Percentiles rank a stretch among this genome's conserved stretches.
phyloP scores from a whole-genome alignment of 2,888 invertebrate genomes.

The Thera britannica region DNA sequence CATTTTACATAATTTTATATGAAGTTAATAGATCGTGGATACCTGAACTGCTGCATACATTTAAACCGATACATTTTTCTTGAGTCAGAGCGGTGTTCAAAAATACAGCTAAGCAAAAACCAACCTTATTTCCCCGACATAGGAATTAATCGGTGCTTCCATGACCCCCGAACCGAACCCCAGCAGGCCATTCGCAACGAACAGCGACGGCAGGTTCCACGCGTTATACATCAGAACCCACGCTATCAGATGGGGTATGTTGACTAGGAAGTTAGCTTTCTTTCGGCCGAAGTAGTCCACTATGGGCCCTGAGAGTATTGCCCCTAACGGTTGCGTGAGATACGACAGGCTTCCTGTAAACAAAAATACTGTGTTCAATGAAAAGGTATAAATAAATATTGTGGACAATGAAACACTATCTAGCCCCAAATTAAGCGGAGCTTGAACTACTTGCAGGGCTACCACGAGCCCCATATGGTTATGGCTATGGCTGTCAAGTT shows the following conservation, averaged over 20 bases:
- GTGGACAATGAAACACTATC: too few species aligned
- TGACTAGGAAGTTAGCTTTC: slow-evolving; percentile 80
- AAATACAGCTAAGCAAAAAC: slow-evolving; percentile 12
- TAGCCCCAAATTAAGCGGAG: too few species aligned
- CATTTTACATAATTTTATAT: too few species aligned
- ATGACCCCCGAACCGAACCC: slow-evolving; percentile 85
- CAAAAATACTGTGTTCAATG: too few species aligned
- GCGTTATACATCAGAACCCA: slow-evolving; percentile 83
- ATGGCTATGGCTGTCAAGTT: too few species aligned
- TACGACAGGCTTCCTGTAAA: slow-evolving; percentile 81
- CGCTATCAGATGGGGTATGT: slow-evolving; percentile 81
- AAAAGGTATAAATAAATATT: too few species aligned
- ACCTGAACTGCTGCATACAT: too few species aligned
- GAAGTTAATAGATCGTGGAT: too few species aligned
- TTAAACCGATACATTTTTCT: too few species aligned
- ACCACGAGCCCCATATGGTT: too few species aligned
- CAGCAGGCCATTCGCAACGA: slow-evolving; percentile 77
- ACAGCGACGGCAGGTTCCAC: slow-evolving; percentile 72
- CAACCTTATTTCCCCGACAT: slow-evolving; percentile 85
- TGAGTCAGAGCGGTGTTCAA: not conserved
- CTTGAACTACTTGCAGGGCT: too few species aligned
- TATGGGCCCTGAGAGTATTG: slow-evolving; percentile 80
- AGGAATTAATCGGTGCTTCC: slow-evolving; percentile 85
- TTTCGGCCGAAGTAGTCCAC: slow-evolving; percentile 84
- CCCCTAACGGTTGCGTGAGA: slow-evolving; percentile 84